Percentiles rank a stretch among this genome's conserved stretches.
phyloP scores from a whole-genome alignment of 2,797 vertebrate genomes.

The Muscicapa striata region DNA sequence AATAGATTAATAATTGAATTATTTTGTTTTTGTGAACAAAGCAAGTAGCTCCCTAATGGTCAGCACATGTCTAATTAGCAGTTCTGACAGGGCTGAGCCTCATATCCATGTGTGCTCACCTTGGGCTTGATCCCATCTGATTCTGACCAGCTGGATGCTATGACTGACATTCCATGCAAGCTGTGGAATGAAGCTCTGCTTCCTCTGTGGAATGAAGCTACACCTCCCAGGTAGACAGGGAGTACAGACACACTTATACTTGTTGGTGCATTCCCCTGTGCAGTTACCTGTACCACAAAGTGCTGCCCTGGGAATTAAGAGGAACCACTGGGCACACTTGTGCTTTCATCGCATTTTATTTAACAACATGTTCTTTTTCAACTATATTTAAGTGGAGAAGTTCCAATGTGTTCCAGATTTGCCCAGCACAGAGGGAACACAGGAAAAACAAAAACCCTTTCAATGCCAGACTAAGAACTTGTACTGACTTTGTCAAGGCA shows the following conservation, averaged over 20 bases:
- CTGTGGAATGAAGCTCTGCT: rapidly evolving
- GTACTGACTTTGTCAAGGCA: neutral
- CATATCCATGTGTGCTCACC: neutral
- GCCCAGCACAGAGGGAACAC: constrained; percentile 23
- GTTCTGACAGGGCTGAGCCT: neutral
- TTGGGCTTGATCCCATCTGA: no score
- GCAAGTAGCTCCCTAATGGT: neutral
- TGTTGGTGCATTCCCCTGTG: neutral
- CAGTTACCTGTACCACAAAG: neutral
- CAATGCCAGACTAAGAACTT: neutral
- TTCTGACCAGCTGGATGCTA: neutral
- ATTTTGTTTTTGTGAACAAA: neutral
- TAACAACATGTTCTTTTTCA: neutral
- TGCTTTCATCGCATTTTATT: constrained; percentile 12
- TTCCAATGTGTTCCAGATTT: neutral
- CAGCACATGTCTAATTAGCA: neutral
- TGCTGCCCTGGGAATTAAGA: neutral
- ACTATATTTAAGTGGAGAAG: neutral
- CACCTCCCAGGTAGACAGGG: neutral
- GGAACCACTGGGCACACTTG: neutral
- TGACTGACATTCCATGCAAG: rapidly evolving
- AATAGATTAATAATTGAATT: neutral
- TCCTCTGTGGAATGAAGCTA: no score
- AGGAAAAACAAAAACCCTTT: neutral
- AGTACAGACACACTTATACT: neutral